These are phyloP conservation scores for Pipistrellus pipistrellus DNA, from an alignment of 2,797 vertebrate genomes.

Conservation along the genomic window DNA sequence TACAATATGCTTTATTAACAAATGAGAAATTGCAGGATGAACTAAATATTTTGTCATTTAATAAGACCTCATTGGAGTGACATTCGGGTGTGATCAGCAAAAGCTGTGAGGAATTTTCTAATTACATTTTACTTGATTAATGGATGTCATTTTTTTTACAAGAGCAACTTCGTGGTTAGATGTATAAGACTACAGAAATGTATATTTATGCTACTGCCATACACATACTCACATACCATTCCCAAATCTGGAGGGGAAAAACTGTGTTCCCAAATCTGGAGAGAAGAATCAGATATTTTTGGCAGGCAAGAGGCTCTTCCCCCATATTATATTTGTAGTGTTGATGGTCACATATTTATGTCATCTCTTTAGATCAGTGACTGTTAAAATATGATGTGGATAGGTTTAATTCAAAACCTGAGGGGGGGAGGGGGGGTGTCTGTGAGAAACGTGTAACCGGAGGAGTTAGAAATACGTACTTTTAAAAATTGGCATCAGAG, in stretches of 20 bases:
- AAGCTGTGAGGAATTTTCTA: neutral
- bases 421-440: neutral
- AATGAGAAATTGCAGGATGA: conserved; percentile 14
- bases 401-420: conserved; percentile 11
- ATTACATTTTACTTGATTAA: neutral
- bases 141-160: conserved; percentile 4
- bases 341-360: neutral
- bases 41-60: conserved; percentile 34
- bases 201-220: neutral
- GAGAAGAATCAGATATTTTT: neutral
- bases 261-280: neutral
- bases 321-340: neutral
- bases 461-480: neutral
- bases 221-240: neutral
- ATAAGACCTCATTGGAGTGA: neutral
- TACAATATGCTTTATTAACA: neutral
- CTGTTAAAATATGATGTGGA: neutral
- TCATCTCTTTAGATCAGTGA: conserved; percentile 14
- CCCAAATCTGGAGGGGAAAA: neutral
- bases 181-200: neutral
- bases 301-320: neutral
- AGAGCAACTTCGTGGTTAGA: neutral
- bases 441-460: neutral
- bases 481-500: neutral
- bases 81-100: neutral